Evolutionary conservation across 1,140 invertebrate genomes (phyloP), one percentile per base, ranked within the genome.

Genomic region (Caenorhabditis inopinata): DNA sequence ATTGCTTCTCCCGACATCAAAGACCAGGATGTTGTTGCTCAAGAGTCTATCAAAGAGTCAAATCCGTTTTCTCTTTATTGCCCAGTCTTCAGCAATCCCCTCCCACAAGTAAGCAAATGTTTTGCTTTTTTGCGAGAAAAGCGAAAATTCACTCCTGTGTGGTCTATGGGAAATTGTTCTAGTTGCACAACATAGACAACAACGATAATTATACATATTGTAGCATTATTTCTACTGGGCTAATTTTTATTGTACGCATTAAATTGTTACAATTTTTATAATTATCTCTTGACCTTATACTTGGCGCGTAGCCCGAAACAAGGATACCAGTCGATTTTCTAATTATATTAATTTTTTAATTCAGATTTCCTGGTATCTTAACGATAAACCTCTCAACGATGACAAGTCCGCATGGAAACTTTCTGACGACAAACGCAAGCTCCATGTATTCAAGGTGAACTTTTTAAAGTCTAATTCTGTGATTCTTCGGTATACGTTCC

Each of bases 21-120:
- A 9, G 85, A 86, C 46, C 49, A 53, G 12, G 82, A 85, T 42
- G 76, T 58, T 9, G 77, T 82, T 1, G 45, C 68, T 32, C n/a
- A 23, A 12, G 85, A 86, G 32, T 53, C 82, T 12, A 75, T 85
- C 21, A 78, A 77, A 32, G 62, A 85, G 11, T 74, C 79, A 12
- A 18, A 78, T 25, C 85, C 85, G 14, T 79, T 86, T 62, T 74
- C 77, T 7, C 77, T 86, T 23, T 85, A 85, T 53, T 86, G 85
- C 74, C 85, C 85, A 2, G 75, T 86, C 12, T 45, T 85, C 42
- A 81, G 83, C 5, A 83, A 35, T 27, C 83, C 85, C 16, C 47
- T 83, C 7, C 85, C 85, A 18, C 42, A 76, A 49, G 81, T 68
- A 62, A 62, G 45, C 12, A 2, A 25, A 14, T 2, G 1, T 42